These are phyloP conservation scores for Mactromeris polynyma DNA, from an alignment of 2,888 invertebrate genomes.

Conservation along the genomic window DNA sequence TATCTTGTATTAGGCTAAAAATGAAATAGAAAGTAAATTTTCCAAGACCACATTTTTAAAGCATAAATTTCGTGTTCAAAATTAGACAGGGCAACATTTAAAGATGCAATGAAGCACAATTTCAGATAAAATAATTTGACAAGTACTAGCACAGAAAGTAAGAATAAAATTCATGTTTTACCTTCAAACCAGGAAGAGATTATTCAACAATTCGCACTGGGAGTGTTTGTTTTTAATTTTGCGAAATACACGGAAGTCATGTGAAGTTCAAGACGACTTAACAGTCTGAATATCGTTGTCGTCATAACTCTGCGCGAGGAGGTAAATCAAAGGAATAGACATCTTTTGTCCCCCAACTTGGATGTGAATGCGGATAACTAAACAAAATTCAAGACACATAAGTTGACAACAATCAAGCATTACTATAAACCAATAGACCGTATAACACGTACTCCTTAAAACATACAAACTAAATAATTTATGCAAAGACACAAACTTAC, in stretches of 20 bases:
- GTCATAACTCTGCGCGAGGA: too few relatives aligned
- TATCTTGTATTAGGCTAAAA: too few relatives aligned
- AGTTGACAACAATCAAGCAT: too few relatives aligned
- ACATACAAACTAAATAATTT: too few relatives aligned
- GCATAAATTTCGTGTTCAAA: neutral
- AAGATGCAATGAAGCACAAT: neutral
- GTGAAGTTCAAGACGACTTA: neutral
- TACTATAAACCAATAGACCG: too few relatives aligned
- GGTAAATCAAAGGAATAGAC: neutral
- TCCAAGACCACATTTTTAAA: too few relatives aligned
- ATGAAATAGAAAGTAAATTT: too few relatives aligned
- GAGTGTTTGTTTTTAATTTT: neutral
- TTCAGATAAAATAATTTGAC: neutral
- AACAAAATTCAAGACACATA: too few relatives aligned
- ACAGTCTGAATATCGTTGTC: neutral
- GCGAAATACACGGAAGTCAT: conserved; percentile 7
- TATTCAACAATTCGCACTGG: neutral
- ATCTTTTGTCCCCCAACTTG: too few relatives aligned
- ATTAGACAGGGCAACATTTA: neutral
- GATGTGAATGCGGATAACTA: too few relatives aligned
- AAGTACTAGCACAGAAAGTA: neutral
- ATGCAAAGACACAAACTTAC: too few relatives aligned
- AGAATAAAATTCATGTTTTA: neutral
- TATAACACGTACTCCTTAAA: too few relatives aligned
- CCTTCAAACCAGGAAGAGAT: neutral